Evolutionary conservation across 1,140 invertebrate genomes (phyloP).

Genomic region (Orius insidiosus): DNA sequence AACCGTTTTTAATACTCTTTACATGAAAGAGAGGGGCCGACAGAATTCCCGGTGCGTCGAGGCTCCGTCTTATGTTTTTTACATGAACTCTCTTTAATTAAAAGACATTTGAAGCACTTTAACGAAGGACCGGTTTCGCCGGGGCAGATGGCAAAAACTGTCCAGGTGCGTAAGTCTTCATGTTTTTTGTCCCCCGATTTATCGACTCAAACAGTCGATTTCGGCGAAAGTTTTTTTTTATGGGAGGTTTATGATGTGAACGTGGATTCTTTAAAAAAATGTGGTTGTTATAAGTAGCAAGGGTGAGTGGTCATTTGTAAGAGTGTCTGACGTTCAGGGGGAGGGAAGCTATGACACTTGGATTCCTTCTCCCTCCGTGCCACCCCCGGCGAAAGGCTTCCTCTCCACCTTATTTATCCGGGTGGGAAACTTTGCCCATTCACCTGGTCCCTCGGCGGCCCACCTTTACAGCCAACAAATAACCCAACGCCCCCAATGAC

Average conservation of each 20-base stretch:
- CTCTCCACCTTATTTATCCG: constrained; percentile 2
- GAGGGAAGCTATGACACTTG: constrained; percentile 10
- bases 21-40: constrained; percentile 2
- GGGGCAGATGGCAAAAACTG: constrained; percentile 1
- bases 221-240: no score
- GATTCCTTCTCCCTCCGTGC: neutral
- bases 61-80: constrained; percentile 4
- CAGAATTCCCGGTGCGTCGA: neutral
- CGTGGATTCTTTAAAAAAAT: no score
- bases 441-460: constrained; percentile 8
- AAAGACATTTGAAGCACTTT: constrained; percentile 9
- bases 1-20: constrained; percentile 8
- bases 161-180: no score
- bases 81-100: constrained; percentile 8
- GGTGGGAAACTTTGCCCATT: constrained; percentile 7
- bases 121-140: constrained; percentile 1
- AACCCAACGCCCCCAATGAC: constrained; percentile 10
- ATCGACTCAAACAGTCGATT: no score
- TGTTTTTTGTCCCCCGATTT: no score
- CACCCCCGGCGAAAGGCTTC: no score
- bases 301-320: constrained; percentile 5
- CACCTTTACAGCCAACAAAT: constrained; percentile 9
- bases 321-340: constrained; percentile 1
- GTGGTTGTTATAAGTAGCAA: no score
- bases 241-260: no score